A percentile compares a stretch with the other conserved stretches of the same genome.
Conservation (phyloP, 2,113 vertebrate species). For the Pseudorectes ferrugineus region DNA sequence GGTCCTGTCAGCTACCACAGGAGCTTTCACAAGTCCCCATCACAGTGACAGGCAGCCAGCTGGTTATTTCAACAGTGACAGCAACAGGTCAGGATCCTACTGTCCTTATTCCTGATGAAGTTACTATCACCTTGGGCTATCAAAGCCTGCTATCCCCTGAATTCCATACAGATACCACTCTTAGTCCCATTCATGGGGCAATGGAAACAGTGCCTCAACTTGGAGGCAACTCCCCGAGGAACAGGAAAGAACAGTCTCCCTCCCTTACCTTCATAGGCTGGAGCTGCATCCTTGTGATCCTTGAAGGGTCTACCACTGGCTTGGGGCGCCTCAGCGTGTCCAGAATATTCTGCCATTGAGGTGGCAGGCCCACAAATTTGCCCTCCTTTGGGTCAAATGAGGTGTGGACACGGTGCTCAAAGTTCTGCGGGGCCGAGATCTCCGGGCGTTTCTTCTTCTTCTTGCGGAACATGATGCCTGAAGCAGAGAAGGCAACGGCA, state of each 20-base stretch:
- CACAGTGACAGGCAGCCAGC: neutral
- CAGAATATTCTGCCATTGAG: constrained; percentile 96
- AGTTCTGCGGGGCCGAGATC: constrained; percentile 95
- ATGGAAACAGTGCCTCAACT: neutral
- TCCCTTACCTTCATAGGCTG: constrained; percentile 92
- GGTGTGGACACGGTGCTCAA: constrained; percentile 96
- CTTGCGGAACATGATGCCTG: constrained; percentile 92
- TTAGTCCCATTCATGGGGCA: neutral
- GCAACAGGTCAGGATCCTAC: neutral
- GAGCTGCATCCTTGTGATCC: constrained; percentile 91
- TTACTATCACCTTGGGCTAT: neutral
- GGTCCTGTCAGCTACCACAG: neutral
- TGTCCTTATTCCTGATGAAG: neutral
- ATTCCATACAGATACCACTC: neutral
- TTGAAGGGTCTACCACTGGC: constrained; percentile 94
- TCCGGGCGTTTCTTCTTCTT: constrained; percentile 99
- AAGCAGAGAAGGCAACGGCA: neutral
- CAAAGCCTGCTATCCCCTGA: neutral
- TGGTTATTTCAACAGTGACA: neutral
- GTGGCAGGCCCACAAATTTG: constrained; percentile 92
- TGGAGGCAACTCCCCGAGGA: neutral
- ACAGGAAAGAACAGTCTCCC: neutral
- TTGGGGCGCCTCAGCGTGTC: constrained; percentile 91
- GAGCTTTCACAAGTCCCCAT: neutral
- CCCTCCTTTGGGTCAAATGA: constrained; percentile 93